Conservation (phyloP, 2,888 invertebrate species). For the Tipula unca region DNA sequence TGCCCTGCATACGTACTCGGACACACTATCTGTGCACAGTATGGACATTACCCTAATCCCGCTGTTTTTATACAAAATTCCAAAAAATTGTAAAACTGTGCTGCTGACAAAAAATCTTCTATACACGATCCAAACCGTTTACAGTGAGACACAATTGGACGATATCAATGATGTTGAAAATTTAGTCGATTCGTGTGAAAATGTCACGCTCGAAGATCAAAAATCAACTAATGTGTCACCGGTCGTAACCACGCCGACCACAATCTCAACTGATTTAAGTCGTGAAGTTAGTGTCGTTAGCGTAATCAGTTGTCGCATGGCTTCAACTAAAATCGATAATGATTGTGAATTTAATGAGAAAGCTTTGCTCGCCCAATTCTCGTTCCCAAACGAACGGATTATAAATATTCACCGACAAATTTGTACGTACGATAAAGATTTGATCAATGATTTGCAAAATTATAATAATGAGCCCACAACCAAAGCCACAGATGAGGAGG, state of each 20-base stretch:
- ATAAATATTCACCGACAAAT: conserved; percentile 38
- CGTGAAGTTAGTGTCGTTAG: conserved; percentile 35
- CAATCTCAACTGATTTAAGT: background rate
- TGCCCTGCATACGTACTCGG: conserved; percentile 38
- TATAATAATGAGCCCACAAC: conserved; percentile 25
- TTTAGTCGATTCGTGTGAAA: conserved; percentile 21
- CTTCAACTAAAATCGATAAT: conserved; percentile 37
- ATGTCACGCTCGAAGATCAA: conserved; percentile 23
- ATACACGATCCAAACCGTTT: conserved; percentile 47
- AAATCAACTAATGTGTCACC: background rate
- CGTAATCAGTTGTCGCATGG: conserved; percentile 41
- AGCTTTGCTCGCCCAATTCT: conserved; percentile 36
- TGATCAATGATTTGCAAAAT: conserved; percentile 23
- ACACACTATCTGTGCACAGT: conserved; percentile 49
- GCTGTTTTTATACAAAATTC: conserved; percentile 59
- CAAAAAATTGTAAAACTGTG: conserved; percentile 51
- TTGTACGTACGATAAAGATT: conserved; percentile 30
- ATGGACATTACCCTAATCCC: conserved; percentile 58
- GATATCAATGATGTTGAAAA: background rate
- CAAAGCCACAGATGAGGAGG: conserved; percentile 33
- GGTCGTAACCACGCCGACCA: background rate
- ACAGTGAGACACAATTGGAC: conserved; percentile 34
- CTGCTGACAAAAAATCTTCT: conserved; percentile 60
- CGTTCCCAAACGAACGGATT: conserved; percentile 39
- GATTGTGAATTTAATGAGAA: conserved; percentile 37